A percentile compares a stretch with the other conserved stretches of the same genome.
Conservation (phyloP, 2,113 vertebrate species). For the Fregata magnificens region DNA sequence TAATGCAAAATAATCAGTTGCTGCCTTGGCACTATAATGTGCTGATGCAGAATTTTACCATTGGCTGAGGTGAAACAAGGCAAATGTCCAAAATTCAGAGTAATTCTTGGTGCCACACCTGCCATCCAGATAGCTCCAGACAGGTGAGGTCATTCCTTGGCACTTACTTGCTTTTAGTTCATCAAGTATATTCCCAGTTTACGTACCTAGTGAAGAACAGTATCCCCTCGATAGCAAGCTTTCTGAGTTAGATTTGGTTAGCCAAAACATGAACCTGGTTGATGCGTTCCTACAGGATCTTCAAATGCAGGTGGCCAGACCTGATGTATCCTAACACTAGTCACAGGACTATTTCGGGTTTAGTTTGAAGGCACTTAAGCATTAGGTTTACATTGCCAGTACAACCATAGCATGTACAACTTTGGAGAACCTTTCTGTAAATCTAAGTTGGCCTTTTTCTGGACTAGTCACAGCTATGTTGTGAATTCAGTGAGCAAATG, state of each 20-base stretch:
- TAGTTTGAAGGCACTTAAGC: neutral
- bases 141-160: constrained; percentile 4
- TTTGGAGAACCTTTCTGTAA: neutral
- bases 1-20: neutral
- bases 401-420: neutral
- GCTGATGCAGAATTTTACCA: neutral
- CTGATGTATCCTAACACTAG: neutral
- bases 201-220: neutral
- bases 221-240: neutral
- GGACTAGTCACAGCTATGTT: neutral
- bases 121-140: neutral
- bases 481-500: neutral
- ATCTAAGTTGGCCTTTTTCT: neutral
- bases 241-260: neutral
- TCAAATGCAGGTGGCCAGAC: neutral
- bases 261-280: neutral
- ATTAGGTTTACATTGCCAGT: neutral
- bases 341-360: neutral
- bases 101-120: neutral
- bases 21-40: neutral
- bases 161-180: neutral
- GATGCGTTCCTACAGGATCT: neutral
- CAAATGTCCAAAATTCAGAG: neutral
- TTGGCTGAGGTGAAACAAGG: neutral
- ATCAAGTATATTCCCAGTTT: neutral